phyloP scores from a whole-genome alignment of 2,797 vertebrate genomes.

The Acrocephalus scirpaceus region DNA sequence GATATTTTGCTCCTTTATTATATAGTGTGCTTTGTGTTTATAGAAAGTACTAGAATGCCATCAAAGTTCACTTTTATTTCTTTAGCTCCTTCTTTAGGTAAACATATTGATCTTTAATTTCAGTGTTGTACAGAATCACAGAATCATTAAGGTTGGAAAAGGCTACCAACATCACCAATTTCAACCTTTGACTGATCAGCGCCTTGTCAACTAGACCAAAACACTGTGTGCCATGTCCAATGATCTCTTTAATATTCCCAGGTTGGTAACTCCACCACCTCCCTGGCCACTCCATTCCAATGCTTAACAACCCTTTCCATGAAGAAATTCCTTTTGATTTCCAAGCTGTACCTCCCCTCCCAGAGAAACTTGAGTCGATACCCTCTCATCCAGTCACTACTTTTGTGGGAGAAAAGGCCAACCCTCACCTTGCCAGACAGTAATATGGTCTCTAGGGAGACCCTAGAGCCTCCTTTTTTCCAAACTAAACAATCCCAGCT shows the following conservation, averaged over 20 bases:
- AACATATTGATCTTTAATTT: not conserved
- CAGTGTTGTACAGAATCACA: not conserved
- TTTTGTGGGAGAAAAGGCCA: not conserved
- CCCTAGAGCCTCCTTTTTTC: not conserved
- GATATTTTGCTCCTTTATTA: not conserved
- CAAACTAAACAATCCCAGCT: not conserved
- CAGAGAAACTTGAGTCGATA: not conserved
- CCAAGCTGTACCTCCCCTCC: not conserved
- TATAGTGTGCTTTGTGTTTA: not conserved
- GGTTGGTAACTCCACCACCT: not conserved
- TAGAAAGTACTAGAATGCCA: not conserved
- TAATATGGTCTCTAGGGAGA: not conserved
- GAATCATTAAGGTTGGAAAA: not conserved
- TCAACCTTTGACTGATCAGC: not conserved
- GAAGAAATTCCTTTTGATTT: not conserved
- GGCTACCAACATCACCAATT: not conserved
- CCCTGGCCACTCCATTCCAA: too few species aligned
- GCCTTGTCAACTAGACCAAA: not conserved
- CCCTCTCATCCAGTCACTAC: too few species aligned
- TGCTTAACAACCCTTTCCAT: not conserved
- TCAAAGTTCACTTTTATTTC: not conserved
- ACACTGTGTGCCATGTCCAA: too few species aligned
- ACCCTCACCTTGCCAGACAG: not conserved
- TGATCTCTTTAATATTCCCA: not conserved
- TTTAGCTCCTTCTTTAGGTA: not conserved